A percentile compares a stretch with the other conserved stretches of the same genome.
phyloP scores from a whole-genome alignment of 2,113 vertebrate species.

The Stegostoma tigrinum region DNA sequence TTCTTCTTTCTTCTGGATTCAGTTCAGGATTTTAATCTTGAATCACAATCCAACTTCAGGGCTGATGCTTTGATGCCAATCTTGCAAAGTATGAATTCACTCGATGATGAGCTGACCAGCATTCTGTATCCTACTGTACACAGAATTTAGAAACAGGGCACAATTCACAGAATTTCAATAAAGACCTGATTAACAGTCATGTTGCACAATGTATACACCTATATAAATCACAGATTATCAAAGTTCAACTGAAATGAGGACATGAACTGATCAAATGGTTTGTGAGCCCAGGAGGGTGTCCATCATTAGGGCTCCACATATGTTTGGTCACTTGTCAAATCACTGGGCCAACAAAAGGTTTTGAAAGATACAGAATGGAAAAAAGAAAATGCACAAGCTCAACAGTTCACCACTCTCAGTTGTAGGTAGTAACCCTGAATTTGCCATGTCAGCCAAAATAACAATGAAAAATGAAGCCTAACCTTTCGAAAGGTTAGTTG shows the following conservation, averaged over 20 bases:
- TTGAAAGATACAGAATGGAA: not conserved
- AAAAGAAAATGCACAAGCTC: not conserved
- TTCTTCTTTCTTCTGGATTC: not conserved
- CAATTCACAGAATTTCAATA: not conserved
- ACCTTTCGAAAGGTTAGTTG: too few species aligned
- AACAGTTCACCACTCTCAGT: not conserved
- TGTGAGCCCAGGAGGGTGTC: not conserved
- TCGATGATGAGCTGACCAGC: not conserved
- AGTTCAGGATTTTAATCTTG: not conserved
- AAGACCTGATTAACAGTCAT: not conserved
- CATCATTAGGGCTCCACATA: not conserved
- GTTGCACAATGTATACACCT: not conserved
- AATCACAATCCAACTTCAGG: not conserved
- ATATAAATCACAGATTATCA: not conserved
- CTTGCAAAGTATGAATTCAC: not conserved
- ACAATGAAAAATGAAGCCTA: too few species aligned
- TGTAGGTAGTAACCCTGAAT: too few species aligned
- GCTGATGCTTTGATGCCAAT: not conserved
- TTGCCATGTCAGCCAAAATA: too few species aligned
- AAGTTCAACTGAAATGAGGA: not conserved
- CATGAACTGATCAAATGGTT: not conserved
- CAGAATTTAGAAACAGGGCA: not conserved
- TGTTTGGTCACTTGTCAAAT: not conserved
- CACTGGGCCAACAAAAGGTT: not conserved
- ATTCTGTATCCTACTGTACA: not conserved